Evolutionary conservation across 2,888 invertebrate species (phyloP), one percentile per base, ranked within the genome.

Genomic region (Melieria omissa): DNA sequence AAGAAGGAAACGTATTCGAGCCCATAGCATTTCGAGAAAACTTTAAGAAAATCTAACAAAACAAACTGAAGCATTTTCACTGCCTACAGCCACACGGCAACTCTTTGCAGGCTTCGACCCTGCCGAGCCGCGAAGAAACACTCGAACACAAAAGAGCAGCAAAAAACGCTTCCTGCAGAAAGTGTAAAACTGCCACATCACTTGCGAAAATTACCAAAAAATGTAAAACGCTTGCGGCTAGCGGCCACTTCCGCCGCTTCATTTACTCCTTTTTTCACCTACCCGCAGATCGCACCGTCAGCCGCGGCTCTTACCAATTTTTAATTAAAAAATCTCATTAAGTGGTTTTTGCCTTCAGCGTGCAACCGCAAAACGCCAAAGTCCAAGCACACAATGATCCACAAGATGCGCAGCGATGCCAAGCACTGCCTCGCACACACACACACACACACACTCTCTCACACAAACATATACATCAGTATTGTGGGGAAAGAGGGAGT

Each of bases 251-350:
- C 55, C 44, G 10, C 5, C 12, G 52, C 29, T 9, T 55, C 29
- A 55, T 44, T 52, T 16, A 46, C 58, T 10, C 29, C 62, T 66
- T 16, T 63, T 41, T 66, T 67, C 63, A 52, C 47, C 42, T 46
- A 14, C 41, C 60, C 44, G 7, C n/a, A 63, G 45, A 10, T 57
- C 41, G 10, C 46, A 58, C 16, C 60, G 49, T 44, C 63, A 70
- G 61, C 66, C 45, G 45, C 57, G 46, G 66, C 47, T 70, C 61
- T 47, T 65, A 57, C 12, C 49, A 70, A 70, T 65, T 71, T 74
- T 76, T 76, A 75, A 76, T 76, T 76, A 75, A 76, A 76, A 76
- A 73, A 76, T 74, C 74, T 75, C 75, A 76, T 74, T 74, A 75
- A 75, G 73, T 76, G 71, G 66, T 66, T 71, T 74, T 75, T 73